Evolutionary conservation across 2,113 vertebrate species (phyloP).

Genomic region (Anoura caudifer): DNA sequence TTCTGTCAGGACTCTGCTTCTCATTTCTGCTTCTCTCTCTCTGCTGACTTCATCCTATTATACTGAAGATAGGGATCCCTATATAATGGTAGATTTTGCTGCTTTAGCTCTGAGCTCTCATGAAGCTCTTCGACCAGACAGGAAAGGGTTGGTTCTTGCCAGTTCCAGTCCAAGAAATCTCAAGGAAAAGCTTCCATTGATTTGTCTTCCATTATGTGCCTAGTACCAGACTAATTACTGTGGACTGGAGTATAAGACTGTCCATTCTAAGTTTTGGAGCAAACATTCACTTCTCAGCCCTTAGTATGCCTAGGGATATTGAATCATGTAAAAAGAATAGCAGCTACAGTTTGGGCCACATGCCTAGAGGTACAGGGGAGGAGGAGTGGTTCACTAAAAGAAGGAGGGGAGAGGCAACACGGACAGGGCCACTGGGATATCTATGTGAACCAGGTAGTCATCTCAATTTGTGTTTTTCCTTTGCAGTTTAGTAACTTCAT

Average conservation of each 20-base stretch:
- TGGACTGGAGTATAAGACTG: background rate
- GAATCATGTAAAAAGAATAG: background rate
- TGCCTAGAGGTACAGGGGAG: background rate
- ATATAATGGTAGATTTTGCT: background rate
- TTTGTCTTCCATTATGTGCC: background rate
- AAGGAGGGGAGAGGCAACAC: background rate
- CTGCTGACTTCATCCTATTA: background rate
- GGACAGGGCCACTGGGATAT: background rate
- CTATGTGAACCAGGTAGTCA: background rate
- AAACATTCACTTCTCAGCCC: background rate
- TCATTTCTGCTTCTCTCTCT: background rate
- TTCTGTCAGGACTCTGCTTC: background rate
- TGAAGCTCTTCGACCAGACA: background rate
- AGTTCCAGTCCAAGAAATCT: background rate
- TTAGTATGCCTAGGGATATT: background rate
- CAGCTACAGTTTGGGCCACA: background rate
- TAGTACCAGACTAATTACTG: background rate
- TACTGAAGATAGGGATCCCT: background rate
- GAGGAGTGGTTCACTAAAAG: background rate
- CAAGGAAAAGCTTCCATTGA: background rate
- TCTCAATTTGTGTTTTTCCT: background rate
- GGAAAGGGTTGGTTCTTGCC: background rate
- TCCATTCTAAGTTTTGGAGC: background rate
- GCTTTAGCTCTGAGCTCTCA: background rate
- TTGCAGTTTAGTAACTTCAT: background rate